These are phyloP conservation scores for Drosophila nigromelanica DNA, from an alignment of 1,140 invertebrate genomes.

Conservation along the genomic window DNA sequence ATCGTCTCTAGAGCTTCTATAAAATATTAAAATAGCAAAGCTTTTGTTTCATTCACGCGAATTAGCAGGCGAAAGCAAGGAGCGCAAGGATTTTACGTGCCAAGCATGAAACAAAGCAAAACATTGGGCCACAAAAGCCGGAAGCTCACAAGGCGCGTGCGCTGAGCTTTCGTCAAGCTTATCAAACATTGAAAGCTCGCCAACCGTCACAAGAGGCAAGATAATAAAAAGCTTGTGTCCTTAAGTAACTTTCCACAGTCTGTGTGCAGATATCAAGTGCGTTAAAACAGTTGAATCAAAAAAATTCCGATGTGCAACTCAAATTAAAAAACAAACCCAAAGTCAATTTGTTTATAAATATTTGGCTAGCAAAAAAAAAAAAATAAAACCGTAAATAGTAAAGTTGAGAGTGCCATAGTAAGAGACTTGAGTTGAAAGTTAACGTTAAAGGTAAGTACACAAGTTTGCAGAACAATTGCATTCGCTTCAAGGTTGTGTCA, in stretches of 20 bases:
- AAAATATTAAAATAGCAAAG: neutral
- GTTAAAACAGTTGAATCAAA: constrained; percentile 23
- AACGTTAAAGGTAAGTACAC: constrained; percentile 7
- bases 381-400: neutral
- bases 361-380: neutral
- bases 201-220: constrained; percentile 21
- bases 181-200: constrained; percentile 27
- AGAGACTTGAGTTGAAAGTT: too few species aligned
- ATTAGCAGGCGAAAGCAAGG: constrained; percentile 38
- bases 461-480: constrained; percentile 39
- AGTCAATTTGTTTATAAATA: constrained; percentile 19
- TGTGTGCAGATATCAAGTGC: constrained; percentile 48
- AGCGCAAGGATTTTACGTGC: constrained; percentile 36
- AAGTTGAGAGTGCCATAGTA: too few species aligned
- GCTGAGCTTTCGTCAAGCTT: constrained; percentile 40
- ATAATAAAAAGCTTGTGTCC: constrained; percentile 68
- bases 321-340: neutral
- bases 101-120: constrained; percentile 52
- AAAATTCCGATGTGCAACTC: constrained; percentile 8
- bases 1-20: neutral
- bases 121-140: constrained; percentile 62
- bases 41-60: constrained; percentile 48
- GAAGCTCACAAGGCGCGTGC: constrained; percentile 56
- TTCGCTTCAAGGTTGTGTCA: constrained; percentile 52
- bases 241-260: constrained; percentile 65